A percentile compares a stretch with the other conserved stretches of the same genome.
Conservation (phyloP, 2,113 vertebrate species). For the Thryonomys swinderianus region DNA sequence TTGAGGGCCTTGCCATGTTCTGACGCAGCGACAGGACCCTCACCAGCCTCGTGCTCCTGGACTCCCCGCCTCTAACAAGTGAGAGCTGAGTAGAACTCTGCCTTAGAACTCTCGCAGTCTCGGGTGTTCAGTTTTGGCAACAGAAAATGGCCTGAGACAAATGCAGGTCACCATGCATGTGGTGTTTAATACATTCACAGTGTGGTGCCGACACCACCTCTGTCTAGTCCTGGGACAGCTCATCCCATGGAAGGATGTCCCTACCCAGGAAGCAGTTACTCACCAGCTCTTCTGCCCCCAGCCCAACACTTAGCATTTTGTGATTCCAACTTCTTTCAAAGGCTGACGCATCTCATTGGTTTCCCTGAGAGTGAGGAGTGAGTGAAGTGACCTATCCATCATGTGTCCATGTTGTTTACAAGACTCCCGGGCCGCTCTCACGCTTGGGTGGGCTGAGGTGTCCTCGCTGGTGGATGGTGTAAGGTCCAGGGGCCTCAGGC, state of each 20-base stretch:
- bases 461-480: neutral
- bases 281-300: accelerated
- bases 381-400: neutral
- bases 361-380: neutral
- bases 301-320: neutral
- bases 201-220: too few species aligned
- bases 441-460: accelerated
- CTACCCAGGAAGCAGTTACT: neutral
- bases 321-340: neutral
- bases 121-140: neutral
- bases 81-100: neutral
- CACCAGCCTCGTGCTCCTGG: neutral
- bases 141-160: neutral
- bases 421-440: neutral
- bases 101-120: neutral
- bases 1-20: neutral
- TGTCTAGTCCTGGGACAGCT: neutral
- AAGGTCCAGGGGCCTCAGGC: neutral
- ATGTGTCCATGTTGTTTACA: neutral
- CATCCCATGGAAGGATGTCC: accelerated
- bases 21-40: neutral
- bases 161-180: accelerated
- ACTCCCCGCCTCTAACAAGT: neutral
- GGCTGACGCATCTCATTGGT: neutral
- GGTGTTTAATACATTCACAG: neutral